Evolutionary conservation across 2,797 vertebrate species (phyloP), one percentile per base, ranked within the genome.

Genomic region (Betta splendens): DNA sequence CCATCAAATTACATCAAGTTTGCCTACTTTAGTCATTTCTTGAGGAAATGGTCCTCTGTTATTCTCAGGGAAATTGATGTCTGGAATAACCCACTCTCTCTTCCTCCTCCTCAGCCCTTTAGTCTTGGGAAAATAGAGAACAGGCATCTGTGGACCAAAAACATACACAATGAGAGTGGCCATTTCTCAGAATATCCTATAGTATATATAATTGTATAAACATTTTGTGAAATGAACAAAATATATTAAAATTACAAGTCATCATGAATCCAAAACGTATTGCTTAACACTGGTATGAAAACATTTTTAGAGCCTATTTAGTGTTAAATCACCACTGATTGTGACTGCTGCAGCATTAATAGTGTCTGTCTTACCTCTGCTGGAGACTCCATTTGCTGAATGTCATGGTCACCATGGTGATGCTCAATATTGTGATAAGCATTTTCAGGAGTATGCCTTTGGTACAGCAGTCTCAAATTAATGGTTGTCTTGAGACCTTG

Each of bases 81-180:
- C 35, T 21, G 91, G 91, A 67, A 91, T 87, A 16, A 89, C 66
- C 92, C 90, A 92, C 6, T 64, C 87, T 50, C 90, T 88, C 67
- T 90, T 92, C 35, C 17, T 75, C 50, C 90, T 85, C 32, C 9
- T 89, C 38, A 83, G 60, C 1, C 85, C 89, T 23, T 2, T 23
- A 7, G 69, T 44, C 21, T 61, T 77, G 3, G 66, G 82, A 48
- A 91, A 88, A 22, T 26, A 1, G 36, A 91, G n/a, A 35, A 87
- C 16, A 6, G 72, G 73, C 5, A 79, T 17, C 1, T 20, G 17
- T 12, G 21, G n/a, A 0, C 52, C 54, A 26, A 68, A 45, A 4
- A 69, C n/a, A 16, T 21, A 25, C 15, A 61, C 5, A 22, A n/a
- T n/a, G n/a, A n/a, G n/a, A n/a, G n/a, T n/a, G n/a, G n/a, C n/a